Evolutionary conservation across 92 coral and sea anemone genomes (phyloP), one percentile per base, ranked within the genome.

Genomic region (Scolanthus callimorphus): DNA sequence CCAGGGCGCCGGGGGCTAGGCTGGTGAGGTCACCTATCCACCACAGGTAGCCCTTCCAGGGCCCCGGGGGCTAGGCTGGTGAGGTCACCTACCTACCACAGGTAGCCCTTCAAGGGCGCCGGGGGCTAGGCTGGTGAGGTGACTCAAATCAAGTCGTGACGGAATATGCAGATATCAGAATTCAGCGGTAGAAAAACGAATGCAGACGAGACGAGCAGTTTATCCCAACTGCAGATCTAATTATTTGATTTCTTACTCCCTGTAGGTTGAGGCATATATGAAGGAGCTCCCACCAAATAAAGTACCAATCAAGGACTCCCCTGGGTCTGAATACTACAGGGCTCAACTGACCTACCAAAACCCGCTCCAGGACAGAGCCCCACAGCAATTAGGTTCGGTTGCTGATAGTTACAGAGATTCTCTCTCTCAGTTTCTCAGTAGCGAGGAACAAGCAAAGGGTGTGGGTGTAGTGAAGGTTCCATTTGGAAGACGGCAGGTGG

Each of bases 291-390:
- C 96, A 9, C 65, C 69, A 17, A 86, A 87, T 31, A 80, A 79
- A 49, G 74, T 83, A 0, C 96, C 96, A 9, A 68, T 78, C 27
- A 67, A 60, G 17, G 96, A 69, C 2, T 49, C 83, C 2, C 73
- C 79, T 0, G 96, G 96, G 2, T 83, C 73, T 43, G 73, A 80
- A 17, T 83, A 87, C 67, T 65, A 87, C 38, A 57, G 68, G 3
- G 74, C 78, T 3, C 96, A 87, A 55, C 57, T 59, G 21, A 30
- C 77, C 27, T 82, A 73, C 39, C 96, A 87, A 24, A 59, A 62
- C 29, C 96, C 96, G 2, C 90, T 88, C 0, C 96, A 87, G 68
- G 96, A 87, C 59, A 77, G 69, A 19, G 67, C 78, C 9, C 88
- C 88, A 1, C 52, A 68, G 49, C 81, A 82, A 23, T 65, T 66